Conservation (phyloP, 1,140 invertebrate genomes). For the Saccostrea cuccullata region DNA sequence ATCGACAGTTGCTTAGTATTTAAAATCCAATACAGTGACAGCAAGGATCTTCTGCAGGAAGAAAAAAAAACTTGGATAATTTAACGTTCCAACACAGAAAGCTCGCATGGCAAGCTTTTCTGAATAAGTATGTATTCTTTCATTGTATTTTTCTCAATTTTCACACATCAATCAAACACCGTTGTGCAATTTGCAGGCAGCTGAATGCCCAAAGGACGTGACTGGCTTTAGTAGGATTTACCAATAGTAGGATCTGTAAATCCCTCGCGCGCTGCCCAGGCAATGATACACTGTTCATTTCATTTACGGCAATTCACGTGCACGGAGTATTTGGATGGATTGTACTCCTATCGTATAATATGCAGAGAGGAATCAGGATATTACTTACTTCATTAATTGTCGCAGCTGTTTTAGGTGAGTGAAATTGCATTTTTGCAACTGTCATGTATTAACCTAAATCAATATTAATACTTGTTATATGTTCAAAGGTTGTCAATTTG, state of each 20-base stretch:
- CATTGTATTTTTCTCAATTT: slow-evolving; percentile 25
- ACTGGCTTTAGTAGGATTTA: slow-evolving; percentile 33
- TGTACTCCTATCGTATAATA: background rate
- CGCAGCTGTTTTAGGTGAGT: background rate
- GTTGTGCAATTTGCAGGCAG: slow-evolving; percentile 32
- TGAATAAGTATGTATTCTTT: slow-evolving; percentile 22
- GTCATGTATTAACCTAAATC: too few relatives aligned
- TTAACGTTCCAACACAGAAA: background rate
- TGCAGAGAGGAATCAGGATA: background rate
- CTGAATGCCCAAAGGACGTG: slow-evolving; percentile 33
- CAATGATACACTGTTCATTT: slow-evolving; percentile 13
- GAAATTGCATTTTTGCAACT: background rate
- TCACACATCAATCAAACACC: slow-evolving; percentile 26
- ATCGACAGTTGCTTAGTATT: slow-evolving; percentile 28
- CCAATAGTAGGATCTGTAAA: slow-evolving; percentile 24
- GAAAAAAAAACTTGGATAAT: background rate
- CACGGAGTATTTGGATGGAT: background rate
- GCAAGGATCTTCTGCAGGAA: background rate
- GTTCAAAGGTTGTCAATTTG: too few relatives aligned
- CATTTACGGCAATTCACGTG: slow-evolving; percentile 19
- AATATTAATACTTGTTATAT: too few relatives aligned
- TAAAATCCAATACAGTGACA: slow-evolving; percentile 26
- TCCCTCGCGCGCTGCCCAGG: slow-evolving; percentile 3
- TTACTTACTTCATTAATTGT: background rate
- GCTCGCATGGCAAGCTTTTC: background rate